Evolutionary conservation across 2,888 invertebrate genomes (phyloP).

Genomic region (Uloborus plumipes): DNA sequence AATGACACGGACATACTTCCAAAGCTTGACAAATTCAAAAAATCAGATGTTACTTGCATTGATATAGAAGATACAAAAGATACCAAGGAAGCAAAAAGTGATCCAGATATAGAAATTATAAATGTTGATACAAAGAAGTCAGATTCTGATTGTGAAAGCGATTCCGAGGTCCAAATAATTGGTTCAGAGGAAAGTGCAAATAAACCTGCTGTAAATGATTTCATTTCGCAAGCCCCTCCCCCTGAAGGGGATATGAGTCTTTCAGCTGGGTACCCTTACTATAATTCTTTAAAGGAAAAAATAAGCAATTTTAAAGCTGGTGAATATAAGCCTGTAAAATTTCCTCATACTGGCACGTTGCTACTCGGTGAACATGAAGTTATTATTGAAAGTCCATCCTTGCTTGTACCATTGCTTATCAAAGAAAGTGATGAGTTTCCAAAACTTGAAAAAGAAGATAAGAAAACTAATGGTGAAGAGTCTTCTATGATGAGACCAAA

Average conservation of each 20-base stretch:
- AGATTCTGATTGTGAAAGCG: constrained; percentile 35
- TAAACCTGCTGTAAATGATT: neutral
- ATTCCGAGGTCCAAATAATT: constrained; percentile 54
- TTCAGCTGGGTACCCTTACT: constrained; percentile 49
- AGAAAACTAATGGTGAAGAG: constrained; percentile 30
- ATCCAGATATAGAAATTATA: constrained; percentile 45
- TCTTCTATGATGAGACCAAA: constrained; percentile 66
- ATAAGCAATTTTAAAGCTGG: constrained; percentile 57
- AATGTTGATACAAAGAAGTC: constrained; percentile 32
- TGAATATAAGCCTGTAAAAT: constrained; percentile 63
- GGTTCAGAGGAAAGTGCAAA: constrained; percentile 18
- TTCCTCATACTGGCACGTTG: constrained; percentile 62
- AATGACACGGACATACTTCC: constrained; percentile 1
- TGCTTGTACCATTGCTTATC: constrained; percentile 66
- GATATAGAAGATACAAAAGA: too few relatives aligned
- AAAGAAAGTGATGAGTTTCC: constrained; percentile 67
- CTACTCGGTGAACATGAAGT: constrained; percentile 63
- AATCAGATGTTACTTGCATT: neutral
- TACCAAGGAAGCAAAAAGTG: neutral
- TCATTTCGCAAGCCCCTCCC: neutral
- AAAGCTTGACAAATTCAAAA: neutral
- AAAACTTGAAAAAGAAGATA: constrained; percentile 56
- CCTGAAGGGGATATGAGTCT: constrained; percentile 21
- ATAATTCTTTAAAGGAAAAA: constrained; percentile 57
- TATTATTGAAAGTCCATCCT: constrained; percentile 66